Base-by-base conservation (phyloP, 2,888 invertebrate species). In the Euplexia lucipara region DNA sequence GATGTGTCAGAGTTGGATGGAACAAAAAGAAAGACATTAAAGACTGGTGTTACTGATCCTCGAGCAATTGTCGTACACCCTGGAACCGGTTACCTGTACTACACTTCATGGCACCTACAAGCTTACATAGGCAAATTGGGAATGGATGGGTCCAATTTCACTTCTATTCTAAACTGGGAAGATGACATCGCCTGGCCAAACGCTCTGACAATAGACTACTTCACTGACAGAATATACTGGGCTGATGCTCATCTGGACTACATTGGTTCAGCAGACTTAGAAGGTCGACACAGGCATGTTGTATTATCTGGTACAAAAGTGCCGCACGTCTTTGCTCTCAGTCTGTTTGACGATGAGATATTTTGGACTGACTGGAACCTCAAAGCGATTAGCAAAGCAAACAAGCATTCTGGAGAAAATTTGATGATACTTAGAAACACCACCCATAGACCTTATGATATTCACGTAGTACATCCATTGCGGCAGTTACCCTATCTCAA, bases 361-460 rank as follows among this genome's bases (percentile, higher is more conserved):
- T 99, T 97, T 93, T 99, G 99, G 99, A 98, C 99, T 0, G 99
- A 99, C 89, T 99, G 99, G 99, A 99, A 99, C 90, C 93, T 98
- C 53, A 99, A 99, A 89, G 98, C 98, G 0, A 98, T 99, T 58
- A 97, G 97, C 78, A 96, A 97, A 81, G 99, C 99, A 0, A 97
- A 99, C 86, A 99, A 99, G 90, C 99, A 98, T 90, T 98, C 98
- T 0, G 98, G 98, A 30, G 96, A 96, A 75, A 96, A 98, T 80
- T 93, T 98, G 58, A 96, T 96, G 53, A 93, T 97, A 1, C 92
- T 99, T 1, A 93, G 98, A 56, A 99, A 99, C 83, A 98, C 98
- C 0, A 99, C 99, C 0, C 99, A 99, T 88, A 96, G 99, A 56
- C 99, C 99, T 0, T 99, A 99, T 89, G 99, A 99, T 85, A 96